Conservation (phyloP, 2,113 vertebrate species). For the Cyprinus carpio region DNA sequence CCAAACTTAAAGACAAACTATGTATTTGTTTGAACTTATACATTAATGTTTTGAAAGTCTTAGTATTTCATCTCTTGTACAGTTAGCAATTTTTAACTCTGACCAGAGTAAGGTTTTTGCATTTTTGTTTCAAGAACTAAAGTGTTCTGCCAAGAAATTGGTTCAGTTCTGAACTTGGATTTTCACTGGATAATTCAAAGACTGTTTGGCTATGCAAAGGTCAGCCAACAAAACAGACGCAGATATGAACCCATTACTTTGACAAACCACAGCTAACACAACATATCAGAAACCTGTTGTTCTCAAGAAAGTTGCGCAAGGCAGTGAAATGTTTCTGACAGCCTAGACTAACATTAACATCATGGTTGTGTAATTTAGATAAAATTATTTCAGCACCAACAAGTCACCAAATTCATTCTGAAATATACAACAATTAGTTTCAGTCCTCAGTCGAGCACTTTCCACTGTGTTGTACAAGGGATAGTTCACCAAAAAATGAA, state of each 20-base stretch:
- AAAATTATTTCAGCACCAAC: neutral
- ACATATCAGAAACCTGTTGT: constrained; percentile 56
- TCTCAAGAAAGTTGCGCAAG: constrained; percentile 25
- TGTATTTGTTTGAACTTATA: neutral
- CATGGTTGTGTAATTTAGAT: constrained; percentile 6
- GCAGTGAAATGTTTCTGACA: neutral
- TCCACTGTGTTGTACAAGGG: no score
- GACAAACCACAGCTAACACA: constrained; percentile 56
- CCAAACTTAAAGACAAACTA: neutral
- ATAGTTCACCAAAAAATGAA: no score
- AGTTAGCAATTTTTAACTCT: neutral
- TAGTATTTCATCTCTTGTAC: constrained; percentile 28
- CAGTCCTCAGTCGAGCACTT: neutral
- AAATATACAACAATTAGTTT: neutral
- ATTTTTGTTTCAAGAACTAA: constrained; percentile 3
- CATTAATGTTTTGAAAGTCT: neutral
- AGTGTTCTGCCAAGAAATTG: constrained; percentile 29
- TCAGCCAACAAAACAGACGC: constrained; percentile 65
- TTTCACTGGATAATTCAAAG: constrained; percentile 53
- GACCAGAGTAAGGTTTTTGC: neutral
- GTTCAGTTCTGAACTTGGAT: neutral
- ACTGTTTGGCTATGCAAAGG: constrained; percentile 57
- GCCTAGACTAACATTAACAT: neutral
- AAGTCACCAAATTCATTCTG: neutral
- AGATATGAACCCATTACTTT: constrained; percentile 60